Base-by-base conservation (phyloP, 2,888 invertebrate species). In the Xestobium rufovillosum region DNA sequence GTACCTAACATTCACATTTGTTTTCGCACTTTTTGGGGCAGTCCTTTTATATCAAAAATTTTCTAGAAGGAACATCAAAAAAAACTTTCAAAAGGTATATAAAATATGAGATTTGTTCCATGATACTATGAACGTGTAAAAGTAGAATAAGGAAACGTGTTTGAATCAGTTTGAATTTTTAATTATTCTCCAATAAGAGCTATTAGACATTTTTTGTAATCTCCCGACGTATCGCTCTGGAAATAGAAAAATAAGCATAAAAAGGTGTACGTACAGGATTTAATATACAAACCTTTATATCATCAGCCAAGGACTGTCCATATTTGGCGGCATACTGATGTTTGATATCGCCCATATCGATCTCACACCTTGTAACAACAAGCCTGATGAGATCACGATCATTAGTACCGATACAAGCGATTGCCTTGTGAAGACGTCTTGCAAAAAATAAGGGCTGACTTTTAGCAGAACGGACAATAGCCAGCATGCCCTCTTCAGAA, bases 341-440 rank as follows among this genome's bases (percentile, higher is more conserved):
- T 49, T 87, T 85, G 54, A 92, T 87, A 53, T 89, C 87, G 1
- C 74, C 80, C 72, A 92, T 76, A 62, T 92, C 92, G 38, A 88
- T 72, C 73, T 90, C 86, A 55, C 76, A 78, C 50, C 90, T 77
- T 1, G 88, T 85, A 31, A 88, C 83, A 52, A 91, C 74, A 38
- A 92, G 69, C 55, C 92, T 80, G 51, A 92, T 90, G 48, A 94
- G 71, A 51, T 85, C 82, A 31, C 76, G 72, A 61, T 94, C 92
- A 57, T 88, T 83, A 3, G 92, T 94, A 41, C 94, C 94, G 45
- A 85, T 63, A 3, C 94, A 92, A 59, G 83, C 84, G 87, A 94
- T 89, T 35, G 85, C 80, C 57, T 85, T 81, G 66, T 90, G 80
- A 34, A 94, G 70, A 27, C 83, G 78, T 57, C 86, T 83, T 0